phyloP scores from a whole-genome alignment of 2,797 vertebrate genomes.

The Galago senegalensis region DNA sequence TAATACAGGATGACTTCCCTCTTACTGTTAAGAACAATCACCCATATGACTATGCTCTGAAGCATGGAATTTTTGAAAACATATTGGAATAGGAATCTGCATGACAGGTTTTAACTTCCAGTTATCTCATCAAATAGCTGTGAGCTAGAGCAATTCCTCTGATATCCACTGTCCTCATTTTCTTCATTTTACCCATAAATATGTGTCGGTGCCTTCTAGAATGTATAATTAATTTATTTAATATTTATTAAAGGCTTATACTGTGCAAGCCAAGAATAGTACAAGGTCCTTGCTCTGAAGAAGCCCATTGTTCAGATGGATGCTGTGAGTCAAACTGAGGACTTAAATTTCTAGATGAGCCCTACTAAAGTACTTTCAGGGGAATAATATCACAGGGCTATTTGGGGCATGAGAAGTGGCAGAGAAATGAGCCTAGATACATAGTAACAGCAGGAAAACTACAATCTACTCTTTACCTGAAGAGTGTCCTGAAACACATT shows the following conservation, averaged over 20 bases:
- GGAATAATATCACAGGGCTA: neutral
- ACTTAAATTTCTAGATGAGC: constrained; percentile 7
- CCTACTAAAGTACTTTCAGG: neutral
- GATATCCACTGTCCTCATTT: neutral
- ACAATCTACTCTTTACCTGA: neutral
- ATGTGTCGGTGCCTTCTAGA: neutral
- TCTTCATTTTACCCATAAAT: constrained; percentile 3
- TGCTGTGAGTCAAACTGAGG: neutral
- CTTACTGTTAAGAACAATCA: neutral
- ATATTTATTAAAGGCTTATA: neutral
- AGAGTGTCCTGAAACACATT: neutral
- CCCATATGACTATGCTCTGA: neutral
- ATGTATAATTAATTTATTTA: neutral
- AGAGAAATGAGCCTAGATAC: neutral
- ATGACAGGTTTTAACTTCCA: neutral
- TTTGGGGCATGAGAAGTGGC: neutral
- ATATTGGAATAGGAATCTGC: neutral
- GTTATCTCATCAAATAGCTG: neutral
- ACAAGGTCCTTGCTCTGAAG: neutral
- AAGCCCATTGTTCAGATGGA: neutral
- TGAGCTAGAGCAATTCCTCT: neutral
- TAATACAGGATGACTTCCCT: neutral
- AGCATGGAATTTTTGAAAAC: neutral
- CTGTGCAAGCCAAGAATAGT: neutral
- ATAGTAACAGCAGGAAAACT: neutral